Base-by-base conservation (phyloP, 2,888 invertebrate species). In the Odontomyia ornata region DNA sequence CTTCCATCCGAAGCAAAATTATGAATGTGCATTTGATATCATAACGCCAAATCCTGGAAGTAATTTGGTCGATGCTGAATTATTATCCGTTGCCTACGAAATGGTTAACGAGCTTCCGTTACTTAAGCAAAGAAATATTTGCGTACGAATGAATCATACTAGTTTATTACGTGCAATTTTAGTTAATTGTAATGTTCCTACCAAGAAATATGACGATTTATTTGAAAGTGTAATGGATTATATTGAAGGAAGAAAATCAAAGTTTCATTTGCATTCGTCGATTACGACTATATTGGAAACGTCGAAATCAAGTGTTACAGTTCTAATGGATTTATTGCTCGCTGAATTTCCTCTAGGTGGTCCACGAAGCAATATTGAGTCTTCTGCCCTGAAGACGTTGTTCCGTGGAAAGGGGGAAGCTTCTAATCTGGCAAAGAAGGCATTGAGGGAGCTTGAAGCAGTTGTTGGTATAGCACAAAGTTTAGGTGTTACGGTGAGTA, bases 21-120 rank as follows among this genome's bases (percentile, higher is more conserved):
- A 93, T 77, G 97, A 97, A 85, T 96, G 96, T 86, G 95, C 95
- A 1, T 97, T 97, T 86, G 98, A 98, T 85, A 95, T 98, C 78
- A 93, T 98, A 36, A 93, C 94, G 3, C 91, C 95, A 1, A 91
- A 89, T 78, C 88, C 90, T 77, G 92, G 92, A 89, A 91, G 92
- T 81, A 88, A 94, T 36, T 90, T 96, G 86, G 90, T 93, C 0
- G 97, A 98, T 83, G 95, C 96, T 0, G 98, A 98, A 84, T 86
- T 97, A 0, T 86, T 98, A 11, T 91, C 92, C 0, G 90, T 96
- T 0, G 92, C 93, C 0, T 91, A 91, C 84, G 93, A 95, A 85
- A 90, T 95, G 60, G 88, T 93, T 60, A 89, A 89, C 76, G 91
- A 92, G 82, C 89, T 95, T 80, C 91, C 93, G 0, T 88, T 88